Base-by-base conservation (phyloP, 2,113 vertebrate genomes). In the Xiphophorus couchianus region DNA sequence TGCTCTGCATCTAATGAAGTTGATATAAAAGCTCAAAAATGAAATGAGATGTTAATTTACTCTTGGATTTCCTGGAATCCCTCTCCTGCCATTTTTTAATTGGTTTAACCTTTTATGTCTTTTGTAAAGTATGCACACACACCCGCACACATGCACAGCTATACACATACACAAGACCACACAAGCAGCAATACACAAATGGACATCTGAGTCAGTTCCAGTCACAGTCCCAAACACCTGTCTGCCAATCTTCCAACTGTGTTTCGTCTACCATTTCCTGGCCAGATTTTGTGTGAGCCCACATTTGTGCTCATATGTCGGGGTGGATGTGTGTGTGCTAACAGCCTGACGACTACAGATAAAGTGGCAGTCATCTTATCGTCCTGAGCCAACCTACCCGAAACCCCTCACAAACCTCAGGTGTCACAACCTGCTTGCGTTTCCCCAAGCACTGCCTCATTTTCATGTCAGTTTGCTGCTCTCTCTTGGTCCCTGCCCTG, bases 301-400 rank as follows among this genome's bases (percentile, higher is more conserved):
- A 58, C 58, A 28, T 69, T 69, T 77, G 78, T 84, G 75, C 74
- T 78, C 71, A 84, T 66, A 70, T 82, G 81, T 88, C 69, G 44
- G 33, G 6, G 60, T 73, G 71, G 67, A 62, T 74, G 37, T 63
- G 19, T 39, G 66, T 77, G 77, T 78, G 74, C 76, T 73, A 69
- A 75, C 73, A 69, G 87, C 85, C 87, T 92, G 92, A 92, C 84
- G 27, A 73, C 68, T 65, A 61, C 78, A 80, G 90, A 93, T 92
- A 92, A 91, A 90, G 84, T 78, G 74, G 87, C 83, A 85, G 77
- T 88, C 92, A 91, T 91, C 88, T 88, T 88, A 88, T 90, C 87
- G 30, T 65, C 67, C 81, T 66, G 81, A 84, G 84, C 90, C 85
- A 89, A 92, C 82, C 85, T 79, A 42, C 69, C 84, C 86, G 73